These are phyloP conservation scores for Cliona cf. orientalis DNA, from an alignment of 37 sponge, comb jelly and placozoan genomes.

Conservation along the genomic window DNA sequence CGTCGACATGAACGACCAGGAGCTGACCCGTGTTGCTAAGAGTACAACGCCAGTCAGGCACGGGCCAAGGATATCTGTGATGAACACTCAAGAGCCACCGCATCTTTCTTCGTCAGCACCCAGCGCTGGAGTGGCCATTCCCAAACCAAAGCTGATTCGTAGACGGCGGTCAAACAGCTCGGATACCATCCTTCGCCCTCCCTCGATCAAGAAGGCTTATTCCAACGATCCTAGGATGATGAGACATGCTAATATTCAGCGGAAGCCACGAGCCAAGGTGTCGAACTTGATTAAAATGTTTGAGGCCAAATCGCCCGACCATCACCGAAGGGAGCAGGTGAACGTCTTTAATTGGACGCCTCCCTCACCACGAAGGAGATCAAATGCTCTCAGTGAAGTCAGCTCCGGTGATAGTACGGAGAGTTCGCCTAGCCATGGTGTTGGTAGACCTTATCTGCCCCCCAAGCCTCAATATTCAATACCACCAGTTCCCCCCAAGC, in stretches of 20 bases:
- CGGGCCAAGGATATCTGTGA: too few relatives aligned
- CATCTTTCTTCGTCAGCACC: too few relatives aligned
- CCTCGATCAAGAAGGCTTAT: not conserved
- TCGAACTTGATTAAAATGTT: constrained; percentile 24
- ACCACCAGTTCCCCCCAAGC: constrained; percentile 26
- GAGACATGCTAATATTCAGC: not conserved
- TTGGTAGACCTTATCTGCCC: not conserved
- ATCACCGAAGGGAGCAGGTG: not conserved
- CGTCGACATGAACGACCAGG: not conserved
- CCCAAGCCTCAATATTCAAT: constrained; percentile 2
- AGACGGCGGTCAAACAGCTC: constrained; percentile 19
- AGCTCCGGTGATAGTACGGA: not conserved
- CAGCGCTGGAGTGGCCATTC: not conserved
- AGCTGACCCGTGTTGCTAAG: too few relatives aligned
- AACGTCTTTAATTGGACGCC: not conserved
- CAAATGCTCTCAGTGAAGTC: not conserved
- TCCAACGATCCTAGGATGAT: not conserved
- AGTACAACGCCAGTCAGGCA: too few relatives aligned
- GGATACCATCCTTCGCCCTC: too few relatives aligned
- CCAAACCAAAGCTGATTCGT: constrained; percentile 1
- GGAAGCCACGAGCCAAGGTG: too few relatives aligned
- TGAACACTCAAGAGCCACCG: too few relatives aligned
- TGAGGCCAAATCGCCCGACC: constrained; percentile 27
- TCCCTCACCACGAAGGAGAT: not conserved
- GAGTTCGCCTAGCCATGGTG: not conserved